These are phyloP conservation scores for Irena cyanogastra DNA, from an alignment of 2,113 vertebrate species.

Conservation along the genomic window DNA sequence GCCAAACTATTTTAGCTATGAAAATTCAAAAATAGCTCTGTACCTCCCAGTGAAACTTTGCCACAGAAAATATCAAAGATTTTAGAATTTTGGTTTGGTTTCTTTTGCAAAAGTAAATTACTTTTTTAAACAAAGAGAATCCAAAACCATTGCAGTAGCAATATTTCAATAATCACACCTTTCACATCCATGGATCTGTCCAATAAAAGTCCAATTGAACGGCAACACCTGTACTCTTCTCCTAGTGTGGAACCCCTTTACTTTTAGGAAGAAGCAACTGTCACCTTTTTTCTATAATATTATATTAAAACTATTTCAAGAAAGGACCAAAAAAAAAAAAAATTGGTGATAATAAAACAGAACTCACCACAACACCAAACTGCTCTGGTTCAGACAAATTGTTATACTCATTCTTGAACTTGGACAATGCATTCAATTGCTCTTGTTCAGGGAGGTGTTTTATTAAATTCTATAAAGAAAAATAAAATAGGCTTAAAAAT, in stretches of 20 bases:
- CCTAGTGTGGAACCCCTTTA: not conserved
- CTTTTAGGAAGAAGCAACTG: not conserved
- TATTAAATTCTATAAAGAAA: slow-evolving; percentile 75
- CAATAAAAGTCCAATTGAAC: not conserved
- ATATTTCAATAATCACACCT: not conserved
- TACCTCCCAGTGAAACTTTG: not conserved
- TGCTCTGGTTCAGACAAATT: slow-evolving; percentile 93
- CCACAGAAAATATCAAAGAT: not conserved
- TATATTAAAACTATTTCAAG: not conserved
- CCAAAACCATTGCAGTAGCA: not conserved
- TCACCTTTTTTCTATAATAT: not conserved
- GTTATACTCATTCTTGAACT: slow-evolving; percentile 82
- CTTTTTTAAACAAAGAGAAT: not conserved
- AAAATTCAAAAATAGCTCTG: not conserved
- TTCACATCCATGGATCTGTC: not conserved
- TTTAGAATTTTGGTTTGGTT: not conserved
- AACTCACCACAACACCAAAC: slow-evolving; percentile 94
- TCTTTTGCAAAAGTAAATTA: not conserved
- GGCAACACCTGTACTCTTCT: not conserved
- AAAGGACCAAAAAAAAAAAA: not conserved
- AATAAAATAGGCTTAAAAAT: not conserved
- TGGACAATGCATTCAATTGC: slow-evolving; percentile 84
- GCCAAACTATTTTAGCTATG: not conserved
- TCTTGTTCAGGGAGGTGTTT: slow-evolving; percentile 93
- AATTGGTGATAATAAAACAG: not conserved